Evolutionary conservation across 1,140 invertebrate genomes (phyloP).

Genomic region (Apis florea): DNA sequence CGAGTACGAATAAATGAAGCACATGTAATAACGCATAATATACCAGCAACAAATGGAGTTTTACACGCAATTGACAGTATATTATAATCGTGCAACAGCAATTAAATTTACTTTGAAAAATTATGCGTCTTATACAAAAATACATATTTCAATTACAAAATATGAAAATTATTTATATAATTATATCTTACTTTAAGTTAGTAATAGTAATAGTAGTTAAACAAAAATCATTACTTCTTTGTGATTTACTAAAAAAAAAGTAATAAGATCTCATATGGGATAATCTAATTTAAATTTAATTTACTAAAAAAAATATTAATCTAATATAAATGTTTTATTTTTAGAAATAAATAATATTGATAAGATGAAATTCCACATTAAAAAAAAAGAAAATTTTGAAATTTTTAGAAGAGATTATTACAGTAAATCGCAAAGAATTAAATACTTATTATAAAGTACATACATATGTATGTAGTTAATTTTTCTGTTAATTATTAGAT

Average conservation of each 20-base stretch:
- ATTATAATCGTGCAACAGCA: slow-evolving; percentile 77
- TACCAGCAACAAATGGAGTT: slow-evolving; percentile 93
- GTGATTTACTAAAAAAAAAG: neutral
- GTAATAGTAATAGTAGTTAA: neutral
- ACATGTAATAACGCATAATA: slow-evolving; percentile 88
- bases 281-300: neutral
- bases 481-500: no score
- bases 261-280: neutral
- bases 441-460: neutral
- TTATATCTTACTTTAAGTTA: no score
- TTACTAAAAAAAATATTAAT: neutral
- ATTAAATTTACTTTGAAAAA: neutral
- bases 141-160: neutral
- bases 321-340: neutral
- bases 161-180: neutral
- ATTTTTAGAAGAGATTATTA: neutral
- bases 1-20: slow-evolving; percentile 90
- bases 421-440: slow-evolving; percentile 8
- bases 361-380: neutral
- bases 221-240: neutral
- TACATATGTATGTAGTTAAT: no score
- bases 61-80: slow-evolving; percentile 91
- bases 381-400: neutral
- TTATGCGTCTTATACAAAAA: neutral
- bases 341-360: neutral